Evolutionary conservation across 1,140 invertebrate genomes (phyloP), one percentile per base, ranked within the genome.

Genomic region (Agrypnia vestita): DNA sequence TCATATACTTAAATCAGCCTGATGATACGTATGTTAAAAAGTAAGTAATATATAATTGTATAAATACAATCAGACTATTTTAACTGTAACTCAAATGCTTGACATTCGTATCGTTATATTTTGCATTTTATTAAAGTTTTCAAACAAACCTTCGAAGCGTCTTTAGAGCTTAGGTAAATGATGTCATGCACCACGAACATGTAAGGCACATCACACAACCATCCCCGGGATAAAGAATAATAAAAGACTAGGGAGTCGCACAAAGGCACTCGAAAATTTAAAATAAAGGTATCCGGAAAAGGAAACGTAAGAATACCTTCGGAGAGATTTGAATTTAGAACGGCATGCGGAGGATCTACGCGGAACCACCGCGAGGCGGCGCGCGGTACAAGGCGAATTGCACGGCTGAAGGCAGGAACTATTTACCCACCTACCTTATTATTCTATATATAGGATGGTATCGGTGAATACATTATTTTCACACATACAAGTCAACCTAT

Each of bases 251-350:
- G 10, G n/a, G 0, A 17, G 46, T n/a, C 6, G 43, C 15, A 49
- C n/a, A 69, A 69, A 49, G 46, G 44, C n/a, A 64, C 12, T 35
- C n/a, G 61, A 25, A 43, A 43, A 35, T 35, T 35, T 35, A 35
- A 35, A 35, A 35, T 35, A 35, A 35, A 35, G 25, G 25, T 3
- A 35, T 35, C 25, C 6, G 25, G 25, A 35, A 35, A 35, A 69
- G 1, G 44, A 69, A 69, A 69, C 9, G 44, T 17, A 47, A 49
- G 10, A 69, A 47, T 17, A 69, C 15, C 15, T 69, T 47, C n/a
- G n/a, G 19, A 69, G 43, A 47, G 15, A 69, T 46, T 47, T 69
- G 44, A 69, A 46, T 69, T 69, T 69, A 69, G 64, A 49, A 69
- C 43, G 44, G 44, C 13, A 47, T 69, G 43, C 64, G 46, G 46